phyloP scores from a whole-genome alignment of 2,113 vertebrate genomes.

The Bubo scandiacus region DNA sequence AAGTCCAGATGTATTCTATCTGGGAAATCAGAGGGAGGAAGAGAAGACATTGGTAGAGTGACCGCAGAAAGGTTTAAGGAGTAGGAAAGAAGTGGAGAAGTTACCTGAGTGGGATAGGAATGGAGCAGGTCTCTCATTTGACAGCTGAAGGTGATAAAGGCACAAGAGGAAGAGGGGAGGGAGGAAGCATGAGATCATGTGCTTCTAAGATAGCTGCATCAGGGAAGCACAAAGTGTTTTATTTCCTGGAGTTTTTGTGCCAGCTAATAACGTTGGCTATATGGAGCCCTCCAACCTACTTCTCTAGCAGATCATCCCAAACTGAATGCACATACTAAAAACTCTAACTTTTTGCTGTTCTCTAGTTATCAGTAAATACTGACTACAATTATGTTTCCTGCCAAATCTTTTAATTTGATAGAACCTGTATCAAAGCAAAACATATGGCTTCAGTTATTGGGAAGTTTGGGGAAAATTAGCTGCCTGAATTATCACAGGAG shows the following conservation, averaged over 20 bases:
- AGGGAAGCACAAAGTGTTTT: neutral
- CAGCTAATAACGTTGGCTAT: neutral
- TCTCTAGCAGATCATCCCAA: neutral
- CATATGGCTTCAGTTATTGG: neutral
- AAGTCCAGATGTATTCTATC: neutral
- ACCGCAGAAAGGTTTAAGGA: neutral
- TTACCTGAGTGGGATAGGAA: neutral
- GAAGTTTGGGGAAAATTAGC: neutral
- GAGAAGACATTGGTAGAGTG: neutral
- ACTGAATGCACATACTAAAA: neutral
- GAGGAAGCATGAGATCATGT: neutral
- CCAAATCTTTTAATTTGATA: neutral
- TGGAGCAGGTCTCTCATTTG: neutral
- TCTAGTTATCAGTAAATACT: neutral
- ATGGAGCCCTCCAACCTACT: neutral
- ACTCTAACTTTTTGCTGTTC: neutral
- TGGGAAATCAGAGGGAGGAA: neutral
- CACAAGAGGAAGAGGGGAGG: neutral
- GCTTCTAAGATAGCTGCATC: neutral
- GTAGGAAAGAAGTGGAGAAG: neutral
- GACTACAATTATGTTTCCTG: neutral
- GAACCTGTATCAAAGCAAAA: constrained; percentile 11
- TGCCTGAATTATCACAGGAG: neutral
- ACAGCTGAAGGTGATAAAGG: neutral
- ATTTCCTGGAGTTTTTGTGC: neutral